A percentile compares a stretch with the other conserved stretches of the same genome.
phyloP scores from a whole-genome alignment of 2,888 invertebrate species.

The Leucophora obtusa region DNA sequence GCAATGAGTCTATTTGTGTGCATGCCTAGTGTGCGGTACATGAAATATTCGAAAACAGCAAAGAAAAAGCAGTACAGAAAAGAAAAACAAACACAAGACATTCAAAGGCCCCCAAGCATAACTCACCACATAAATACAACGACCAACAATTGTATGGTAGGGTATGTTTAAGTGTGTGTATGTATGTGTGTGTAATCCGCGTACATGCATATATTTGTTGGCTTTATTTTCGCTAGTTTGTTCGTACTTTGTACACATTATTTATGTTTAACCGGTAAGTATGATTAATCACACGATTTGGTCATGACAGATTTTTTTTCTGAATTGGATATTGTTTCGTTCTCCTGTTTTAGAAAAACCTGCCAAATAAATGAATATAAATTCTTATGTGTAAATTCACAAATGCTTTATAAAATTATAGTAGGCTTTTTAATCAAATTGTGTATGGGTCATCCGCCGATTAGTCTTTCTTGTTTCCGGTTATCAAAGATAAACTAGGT shows the following conservation, averaged over 20 bases:
- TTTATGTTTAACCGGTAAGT: too few species aligned
- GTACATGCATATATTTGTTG: background rate
- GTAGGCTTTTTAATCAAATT: too few species aligned
- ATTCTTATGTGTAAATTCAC: too few species aligned
- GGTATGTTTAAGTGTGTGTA: background rate
- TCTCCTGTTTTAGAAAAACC: too few species aligned
- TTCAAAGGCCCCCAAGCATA: background rate
- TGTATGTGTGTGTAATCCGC: background rate
- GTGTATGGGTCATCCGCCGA: too few species aligned
- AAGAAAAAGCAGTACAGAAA: background rate
- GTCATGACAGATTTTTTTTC: too few species aligned
- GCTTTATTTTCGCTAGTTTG: background rate
- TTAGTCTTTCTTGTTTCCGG: too few species aligned
- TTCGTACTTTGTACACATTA: background rate
- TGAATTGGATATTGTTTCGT: too few species aligned
- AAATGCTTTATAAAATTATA: too few species aligned
- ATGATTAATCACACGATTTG: too few species aligned
- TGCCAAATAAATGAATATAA: too few species aligned
- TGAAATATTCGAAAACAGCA: constrained; percentile 25
- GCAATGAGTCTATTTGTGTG: constrained; percentile 44
- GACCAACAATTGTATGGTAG: background rate
- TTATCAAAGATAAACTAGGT: too few species aligned
- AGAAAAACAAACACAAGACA: constrained; percentile 17
- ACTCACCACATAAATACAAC: constrained; percentile 1
- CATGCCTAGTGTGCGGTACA: constrained; percentile 24